These are phyloP conservation scores for Rhadina sibilatrix DNA, from an alignment of 2,113 vertebrate genomes.

Conservation along the genomic window DNA sequence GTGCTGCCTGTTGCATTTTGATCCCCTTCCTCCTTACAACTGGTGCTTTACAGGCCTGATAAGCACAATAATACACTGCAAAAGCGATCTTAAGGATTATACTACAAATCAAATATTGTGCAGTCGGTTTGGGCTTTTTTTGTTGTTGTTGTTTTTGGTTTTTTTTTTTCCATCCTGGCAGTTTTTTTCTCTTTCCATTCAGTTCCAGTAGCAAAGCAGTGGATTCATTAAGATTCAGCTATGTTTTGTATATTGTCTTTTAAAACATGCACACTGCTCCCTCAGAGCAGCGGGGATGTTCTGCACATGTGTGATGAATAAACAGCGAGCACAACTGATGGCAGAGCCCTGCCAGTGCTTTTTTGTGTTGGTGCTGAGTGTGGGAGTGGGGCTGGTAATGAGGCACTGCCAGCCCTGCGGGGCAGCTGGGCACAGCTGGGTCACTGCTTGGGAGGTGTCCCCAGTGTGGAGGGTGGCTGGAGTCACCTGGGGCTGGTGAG, in stretches of 20 bases:
- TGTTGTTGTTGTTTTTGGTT: no score
- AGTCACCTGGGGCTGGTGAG: neutral
- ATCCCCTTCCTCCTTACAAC: neutral
- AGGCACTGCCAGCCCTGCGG: neutral
- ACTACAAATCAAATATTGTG: slow-evolving; percentile 12
- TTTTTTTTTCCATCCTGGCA: neutral
- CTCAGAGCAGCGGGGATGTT: neutral
- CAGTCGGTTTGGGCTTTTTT: neutral
- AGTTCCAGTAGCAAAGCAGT: neutral
- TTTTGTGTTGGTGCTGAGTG: neutral
- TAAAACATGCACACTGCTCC: neutral
- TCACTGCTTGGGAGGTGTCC: neutral
- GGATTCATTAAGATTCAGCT: slow-evolving; percentile 35
- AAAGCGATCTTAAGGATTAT: neutral
- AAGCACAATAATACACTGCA: neutral
- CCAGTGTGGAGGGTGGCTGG: neutral
- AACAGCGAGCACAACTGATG: neutral
- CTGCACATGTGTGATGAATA: slow-evolving; percentile 35
- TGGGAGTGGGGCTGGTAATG: accelerated
- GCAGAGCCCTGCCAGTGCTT: neutral
- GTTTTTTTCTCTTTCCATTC: no score
- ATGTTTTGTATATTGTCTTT: slow-evolving; percentile 37
- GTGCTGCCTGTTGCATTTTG: slow-evolving; percentile 2
- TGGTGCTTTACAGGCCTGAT: neutral
- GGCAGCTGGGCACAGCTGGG: neutral